These are phyloP conservation scores for Potorous gilbertii DNA, from an alignment of 2,797 vertebrate species.

Conservation along the genomic window DNA sequence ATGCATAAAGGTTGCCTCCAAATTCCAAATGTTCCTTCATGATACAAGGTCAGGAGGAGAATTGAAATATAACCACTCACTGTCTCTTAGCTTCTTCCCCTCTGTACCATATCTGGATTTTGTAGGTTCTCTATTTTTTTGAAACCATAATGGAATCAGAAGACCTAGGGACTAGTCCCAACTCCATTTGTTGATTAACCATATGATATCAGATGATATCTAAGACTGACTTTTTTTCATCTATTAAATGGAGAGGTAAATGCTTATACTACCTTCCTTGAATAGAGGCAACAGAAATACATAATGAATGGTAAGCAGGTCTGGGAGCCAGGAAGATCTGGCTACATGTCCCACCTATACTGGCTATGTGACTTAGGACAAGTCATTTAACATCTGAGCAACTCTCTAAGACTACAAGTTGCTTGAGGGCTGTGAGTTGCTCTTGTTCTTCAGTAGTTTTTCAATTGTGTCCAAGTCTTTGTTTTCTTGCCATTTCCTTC, in stretches of 20 bases:
- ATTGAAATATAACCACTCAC: background rate
- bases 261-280: background rate
- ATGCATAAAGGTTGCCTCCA: background rate
- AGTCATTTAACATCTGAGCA: background rate
- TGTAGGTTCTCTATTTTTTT: background rate
- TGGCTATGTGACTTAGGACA: background rate
- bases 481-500: conserved; percentile 5
- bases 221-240: background rate
- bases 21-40: background rate
- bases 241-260: background rate
- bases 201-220: conserved; percentile 6
- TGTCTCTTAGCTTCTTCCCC: background rate
- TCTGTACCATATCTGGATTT: background rate
- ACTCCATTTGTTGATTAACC: conserved; percentile 6
- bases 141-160: background rate
- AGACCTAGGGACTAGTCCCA: background rate
- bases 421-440: background rate
- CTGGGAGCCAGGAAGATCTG: background rate
- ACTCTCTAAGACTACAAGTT: background rate
- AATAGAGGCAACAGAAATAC: background rate
- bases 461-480: background rate
- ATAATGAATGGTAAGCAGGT: background rate
- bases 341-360: background rate
- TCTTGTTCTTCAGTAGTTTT: background rate
- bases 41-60: background rate